A percentile compares a stretch with the other conserved stretches of the same genome.
phyloP scores from a whole-genome alignment of 2,888 invertebrate species.

The Helleia helle region DNA sequence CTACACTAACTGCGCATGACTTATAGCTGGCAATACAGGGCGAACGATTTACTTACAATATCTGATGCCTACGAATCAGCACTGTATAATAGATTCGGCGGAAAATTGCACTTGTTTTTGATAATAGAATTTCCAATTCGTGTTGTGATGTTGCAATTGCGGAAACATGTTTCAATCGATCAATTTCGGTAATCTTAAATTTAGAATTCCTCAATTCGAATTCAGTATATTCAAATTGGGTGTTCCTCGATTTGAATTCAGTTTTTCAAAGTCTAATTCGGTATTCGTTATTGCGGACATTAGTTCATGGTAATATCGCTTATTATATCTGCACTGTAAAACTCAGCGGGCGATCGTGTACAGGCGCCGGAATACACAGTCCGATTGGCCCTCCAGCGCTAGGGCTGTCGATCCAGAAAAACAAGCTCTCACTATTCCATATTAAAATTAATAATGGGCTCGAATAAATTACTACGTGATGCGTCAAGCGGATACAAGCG shows the following conservation, averaged over 20 bases:
- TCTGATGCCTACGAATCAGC: constrained; percentile 23
- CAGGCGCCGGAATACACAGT: constrained; percentile 64
- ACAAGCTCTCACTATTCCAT: constrained; percentile 41
- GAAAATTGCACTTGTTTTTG: constrained; percentile 42
- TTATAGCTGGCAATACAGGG: constrained; percentile 33
- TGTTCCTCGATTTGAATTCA: too few relatives aligned
- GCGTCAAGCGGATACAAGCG: constrained; percentile 18
- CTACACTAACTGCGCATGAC: constrained; percentile 53
- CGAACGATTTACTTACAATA: constrained; percentile 35
- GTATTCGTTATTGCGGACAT: too few relatives aligned
- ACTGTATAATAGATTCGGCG: constrained; percentile 22
- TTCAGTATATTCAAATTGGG: background rate
- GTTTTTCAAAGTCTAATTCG: too few relatives aligned
- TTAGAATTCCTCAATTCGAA: too few relatives aligned
- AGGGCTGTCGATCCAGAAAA: constrained; percentile 63
- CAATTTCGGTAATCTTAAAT: too few relatives aligned
- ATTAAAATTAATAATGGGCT: constrained; percentile 58
- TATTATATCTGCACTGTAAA: constrained; percentile 41
- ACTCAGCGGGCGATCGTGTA: constrained; percentile 57
- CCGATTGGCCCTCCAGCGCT: constrained; percentile 59
- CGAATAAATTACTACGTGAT: constrained; percentile 20
- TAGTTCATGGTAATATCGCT: constrained; percentile 34
- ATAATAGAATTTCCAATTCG: constrained; percentile 37
- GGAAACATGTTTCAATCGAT: too few relatives aligned
- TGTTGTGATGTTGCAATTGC: constrained; percentile 10